Base-by-base conservation (phyloP, 2,113 vertebrate species). In the Panthera leo region DNA sequence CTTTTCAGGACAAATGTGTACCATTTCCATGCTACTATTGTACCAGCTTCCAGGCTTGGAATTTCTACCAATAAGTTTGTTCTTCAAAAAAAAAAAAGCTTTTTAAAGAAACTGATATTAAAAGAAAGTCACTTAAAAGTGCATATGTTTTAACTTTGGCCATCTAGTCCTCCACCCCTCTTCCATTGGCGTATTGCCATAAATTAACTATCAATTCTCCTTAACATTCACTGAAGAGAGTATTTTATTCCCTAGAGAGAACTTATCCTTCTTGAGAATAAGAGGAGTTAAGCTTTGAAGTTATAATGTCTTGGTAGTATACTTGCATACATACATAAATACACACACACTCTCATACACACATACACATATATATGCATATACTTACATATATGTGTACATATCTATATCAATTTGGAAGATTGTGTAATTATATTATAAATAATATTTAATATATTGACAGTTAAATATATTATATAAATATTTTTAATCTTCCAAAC, bases 231-330 rank as follows among this genome's bases (percentile, higher is more conserved):
- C 12, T 90, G 25, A 91, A 82, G 23, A 84, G 5, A 84, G 18
- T 45, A 8, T 39, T 70, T 75, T 85, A 85, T 68, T 91, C 45
- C 36, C 18, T 68, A 71, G 94, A 91, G 12, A 27, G 21, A 85
- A 78, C 10, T 27, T 75, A 86, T 48, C 27, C 7, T 9, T 76
- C 78, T 84, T 61, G 18, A 45, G 27, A 87, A 63, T 63, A 95
- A 61, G 15, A 51, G 9, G 21, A 1, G 45, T 92, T 86, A 84
- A 95, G 13, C 42, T 97, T 94, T 78, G 21, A 87, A 93, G 9
- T 96, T 92, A 83, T 34, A 71, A 27, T 90, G 84, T 87, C 36
- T 71, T 91, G 11, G n/a, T 71, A 48, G 16, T 93, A n/a, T 73
- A 58, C 7, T 15, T 78, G 42, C 27, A 67, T 82, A 53, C 6